Evolutionary conservation across 2,113 vertebrate species (phyloP).

Genomic region (Alouatta palliata): DNA sequence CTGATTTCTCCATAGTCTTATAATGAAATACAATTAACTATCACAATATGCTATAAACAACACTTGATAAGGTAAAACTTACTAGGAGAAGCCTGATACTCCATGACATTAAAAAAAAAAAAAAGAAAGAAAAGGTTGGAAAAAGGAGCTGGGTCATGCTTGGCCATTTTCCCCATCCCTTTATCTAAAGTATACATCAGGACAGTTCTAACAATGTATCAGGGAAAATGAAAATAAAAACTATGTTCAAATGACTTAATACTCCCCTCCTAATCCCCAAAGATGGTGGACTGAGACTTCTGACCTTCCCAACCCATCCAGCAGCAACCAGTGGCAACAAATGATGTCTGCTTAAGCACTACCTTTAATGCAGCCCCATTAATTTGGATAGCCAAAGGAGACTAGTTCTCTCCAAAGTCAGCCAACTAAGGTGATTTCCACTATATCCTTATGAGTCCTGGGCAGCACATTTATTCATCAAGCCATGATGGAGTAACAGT

Average conservation of each 20-base stretch:
- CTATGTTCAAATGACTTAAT: neutral
- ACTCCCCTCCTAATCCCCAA: neutral
- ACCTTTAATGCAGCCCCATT: constrained; percentile 23
- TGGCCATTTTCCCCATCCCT: neutral
- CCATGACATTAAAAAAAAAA: neutral
- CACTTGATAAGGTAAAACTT: neutral
- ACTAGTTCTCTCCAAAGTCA: neutral
- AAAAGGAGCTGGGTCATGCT: neutral
- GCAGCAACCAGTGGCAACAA: constrained; percentile 22
- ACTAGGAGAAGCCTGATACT: neutral
- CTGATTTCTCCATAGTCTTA: neutral
- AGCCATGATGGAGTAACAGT: neutral
- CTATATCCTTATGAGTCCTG: neutral
- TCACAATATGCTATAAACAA: neutral
- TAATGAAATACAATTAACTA: neutral
- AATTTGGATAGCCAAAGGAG: neutral
- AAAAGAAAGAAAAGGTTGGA: neutral
- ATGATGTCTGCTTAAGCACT: neutral
- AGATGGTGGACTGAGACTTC: neutral
- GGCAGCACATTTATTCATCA: neutral
- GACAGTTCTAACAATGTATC: neutral
- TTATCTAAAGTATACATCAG: neutral
- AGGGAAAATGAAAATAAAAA: constrained; percentile 11
- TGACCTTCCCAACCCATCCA: neutral
- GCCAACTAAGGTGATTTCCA: neutral